Evolutionary conservation across 1,140 invertebrate genomes (phyloP), one percentile per base, ranked within the genome.

Genomic region (Pantala flavescens): DNA sequence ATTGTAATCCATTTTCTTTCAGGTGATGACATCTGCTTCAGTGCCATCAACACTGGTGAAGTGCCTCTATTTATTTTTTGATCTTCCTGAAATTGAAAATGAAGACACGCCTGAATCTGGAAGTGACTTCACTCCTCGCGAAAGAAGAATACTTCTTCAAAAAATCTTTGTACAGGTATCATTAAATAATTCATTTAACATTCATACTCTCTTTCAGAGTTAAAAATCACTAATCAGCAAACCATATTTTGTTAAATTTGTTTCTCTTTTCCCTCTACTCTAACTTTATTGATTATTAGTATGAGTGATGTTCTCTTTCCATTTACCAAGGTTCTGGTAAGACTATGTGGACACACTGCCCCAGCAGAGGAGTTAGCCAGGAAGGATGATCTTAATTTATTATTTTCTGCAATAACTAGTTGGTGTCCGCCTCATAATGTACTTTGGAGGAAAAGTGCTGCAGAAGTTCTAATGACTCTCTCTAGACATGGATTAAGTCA

Each of bases 41-140:
- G 91, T 99, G 77, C 97, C 98, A 49, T 98, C 96, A 75, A 99
- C 98, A 42, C 85, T 99, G 79, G 97, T 99, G 7, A 99, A 99
- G 87, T 98, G 97, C 85, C 85, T 99, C 43, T 99, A 99, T 83
- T 84, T 99, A 75, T 99, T 99, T 84, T 99, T 99, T 84, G 98
- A 99, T 85, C 85, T 99, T 71, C 96, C 97, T 63, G 90, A 92
- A 84, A 90, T 94, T 84, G 77, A 79, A 73, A 81, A 83, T 28
- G 74, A 78, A 24, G 89, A 92, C 79, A 87, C 88, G 82, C 83
- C 86, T 70, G 80, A 82, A 71, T 78, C 79, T 42, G 83, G 81
- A 14, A 94, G 91, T 82, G 94, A 97, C 82, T 97, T 97, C 83
- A 95, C 93, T 77, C 91, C 93, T 9, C 88, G 89, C 78, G 96